Evolutionary conservation across 2,797 vertebrate genomes (phyloP).

Genomic region (Anguilla obscura): DNA sequence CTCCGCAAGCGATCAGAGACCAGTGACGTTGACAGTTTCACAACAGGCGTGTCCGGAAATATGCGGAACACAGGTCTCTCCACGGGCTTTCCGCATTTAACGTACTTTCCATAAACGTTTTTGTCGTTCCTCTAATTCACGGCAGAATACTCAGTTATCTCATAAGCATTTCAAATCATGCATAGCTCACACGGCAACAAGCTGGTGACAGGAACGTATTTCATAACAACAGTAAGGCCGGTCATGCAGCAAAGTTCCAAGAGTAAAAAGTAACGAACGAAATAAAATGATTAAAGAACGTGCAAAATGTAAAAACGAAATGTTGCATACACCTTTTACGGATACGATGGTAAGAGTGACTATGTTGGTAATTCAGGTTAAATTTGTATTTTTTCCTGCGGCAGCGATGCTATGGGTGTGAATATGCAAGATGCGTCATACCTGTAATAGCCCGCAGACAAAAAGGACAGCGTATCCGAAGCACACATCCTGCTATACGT

Average conservation of each 20-base stretch:
- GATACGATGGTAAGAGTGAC: not conserved
- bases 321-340: not conserved
- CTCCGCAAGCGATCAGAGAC: not conserved
- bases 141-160: not conserved
- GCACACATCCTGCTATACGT: not conserved
- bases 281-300: not conserved
- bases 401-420: not conserved
- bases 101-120: conserved; percentile 36
- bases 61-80: not conserved
- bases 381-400: not conserved
- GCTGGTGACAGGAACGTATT: not conserved
- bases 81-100: conserved; percentile 42
- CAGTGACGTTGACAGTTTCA: not conserved
- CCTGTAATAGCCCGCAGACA: not conserved
- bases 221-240: not conserved
- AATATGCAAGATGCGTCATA: not conserved
- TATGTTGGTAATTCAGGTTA: too few species aligned
- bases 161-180: not conserved
- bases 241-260: not conserved
- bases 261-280: not conserved
- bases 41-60: too few species aligned
- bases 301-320: not conserved
- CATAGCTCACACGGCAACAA: not conserved
- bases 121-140: not conserved
- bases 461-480: not conserved